Evolutionary conservation across 2,888 invertebrate species (phyloP), one percentile per base, ranked within the genome.

Genomic region (Lampropteryx suffumata): DNA sequence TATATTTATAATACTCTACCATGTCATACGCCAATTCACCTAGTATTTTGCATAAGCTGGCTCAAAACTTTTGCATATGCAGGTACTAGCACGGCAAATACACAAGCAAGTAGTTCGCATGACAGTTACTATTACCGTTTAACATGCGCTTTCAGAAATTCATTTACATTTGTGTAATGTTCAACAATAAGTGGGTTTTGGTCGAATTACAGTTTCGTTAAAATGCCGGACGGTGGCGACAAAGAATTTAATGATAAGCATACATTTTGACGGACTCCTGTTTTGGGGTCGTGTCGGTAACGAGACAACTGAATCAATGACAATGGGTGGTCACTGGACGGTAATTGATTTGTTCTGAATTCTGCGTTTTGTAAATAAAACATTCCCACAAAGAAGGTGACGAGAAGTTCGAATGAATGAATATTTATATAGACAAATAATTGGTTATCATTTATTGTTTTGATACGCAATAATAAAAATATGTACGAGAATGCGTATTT

Each of bases 121-220:
- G 33, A 6, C 6, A 28, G 17, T 12, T 40, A 41, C 30, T 32
- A 2, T 12, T 11, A 11, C 8, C 26, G 13, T 27, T 34, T 10
- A 14, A 24, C 10, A 14, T 34, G 44, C 6, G 28, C 17, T 17
- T 30, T 29, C 34, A 17, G 17, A 12, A 32, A 27, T 49, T 37
- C 27, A 43, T 49, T 50, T 34, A 37, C 43, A 50, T 50, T 36
- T 26, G 27, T 32, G 28, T 41, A 46, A 41, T 51, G 27, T 37
- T 46, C 28, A 17, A 77, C 77, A 81, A 79, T 70, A 67, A 69
- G 66, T 69, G 59, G 65, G 67, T 68, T 77, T 69, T 68, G 71
- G 66, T 68, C 74, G 73, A 80, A 77, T 81, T 78, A 80, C 82
- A 76, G 74, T 84, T 84, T 81, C 84, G 71, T 82, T 82, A 82